Conservation (phyloP, 2,888 invertebrate genomes). For the Hydriomena furcata region DNA sequence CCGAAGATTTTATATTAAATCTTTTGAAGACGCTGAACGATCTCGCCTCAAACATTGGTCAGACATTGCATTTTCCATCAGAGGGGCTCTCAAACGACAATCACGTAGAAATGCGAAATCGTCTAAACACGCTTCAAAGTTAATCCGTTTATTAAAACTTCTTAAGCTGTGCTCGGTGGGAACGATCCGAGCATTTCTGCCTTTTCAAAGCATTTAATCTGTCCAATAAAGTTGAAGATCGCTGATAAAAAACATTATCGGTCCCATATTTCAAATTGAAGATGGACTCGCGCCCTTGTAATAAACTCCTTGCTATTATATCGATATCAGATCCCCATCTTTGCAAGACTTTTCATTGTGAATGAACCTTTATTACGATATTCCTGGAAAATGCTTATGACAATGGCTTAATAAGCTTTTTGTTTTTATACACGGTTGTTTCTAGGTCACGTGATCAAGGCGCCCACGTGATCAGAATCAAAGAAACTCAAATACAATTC, state of each 20-base stretch:
- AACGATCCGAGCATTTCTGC: slow-evolving; percentile 35
- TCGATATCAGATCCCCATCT: slow-evolving; percentile 20
- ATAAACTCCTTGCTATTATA: slow-evolving; percentile 28
- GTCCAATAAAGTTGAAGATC: slow-evolving; percentile 53
- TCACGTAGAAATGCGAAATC: slow-evolving; percentile 22
- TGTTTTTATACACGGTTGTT: too few species aligned
- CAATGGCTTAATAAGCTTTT: too few species aligned
- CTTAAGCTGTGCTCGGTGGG: slow-evolving; percentile 27
- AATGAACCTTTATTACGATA: slow-evolving; percentile 2
- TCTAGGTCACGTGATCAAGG: too few species aligned
- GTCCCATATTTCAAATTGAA: slow-evolving; percentile 46
- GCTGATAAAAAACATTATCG: slow-evolving; percentile 55
- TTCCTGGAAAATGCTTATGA: background rate
- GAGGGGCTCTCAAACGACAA: slow-evolving; percentile 31
- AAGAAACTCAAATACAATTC: too few species aligned
- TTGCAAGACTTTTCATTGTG: slow-evolving; percentile 12
- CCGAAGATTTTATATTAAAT: too few species aligned
- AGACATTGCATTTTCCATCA: slow-evolving; percentile 30
- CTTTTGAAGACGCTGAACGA: background rate
- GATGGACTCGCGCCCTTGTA: slow-evolving; percentile 26
- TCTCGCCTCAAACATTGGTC: slow-evolving; percentile 3
- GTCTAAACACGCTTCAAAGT: slow-evolving; percentile 31
- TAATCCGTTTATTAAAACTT: slow-evolving; percentile 41
- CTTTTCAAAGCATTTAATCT: slow-evolving; percentile 55
- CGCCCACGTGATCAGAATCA: too few species aligned